Evolutionary conservation across 35 echinoderm and acorn worm genomes (phyloP).

Genomic region (Acanthaster planci): DNA sequence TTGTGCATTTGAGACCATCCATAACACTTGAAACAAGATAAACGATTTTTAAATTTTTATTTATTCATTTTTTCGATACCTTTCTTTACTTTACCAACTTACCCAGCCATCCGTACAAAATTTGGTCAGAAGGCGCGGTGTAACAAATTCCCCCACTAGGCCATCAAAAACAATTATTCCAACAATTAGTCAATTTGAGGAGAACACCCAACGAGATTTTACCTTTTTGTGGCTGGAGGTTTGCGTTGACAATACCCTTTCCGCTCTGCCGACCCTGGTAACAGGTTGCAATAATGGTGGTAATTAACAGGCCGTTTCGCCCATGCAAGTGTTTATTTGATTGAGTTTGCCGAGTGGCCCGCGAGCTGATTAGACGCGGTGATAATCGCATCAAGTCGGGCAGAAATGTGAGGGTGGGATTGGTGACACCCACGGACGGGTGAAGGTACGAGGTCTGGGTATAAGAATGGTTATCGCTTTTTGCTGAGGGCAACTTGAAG

Average conservation of each 20-base stretch:
- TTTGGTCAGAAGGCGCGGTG: too few species aligned
- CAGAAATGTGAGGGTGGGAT: background rate
- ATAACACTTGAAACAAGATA: too few species aligned
- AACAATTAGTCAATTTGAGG: conserved; percentile 17
- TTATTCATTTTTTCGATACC: too few species aligned
- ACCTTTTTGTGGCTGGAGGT: background rate
- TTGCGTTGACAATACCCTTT: conserved; percentile 8
- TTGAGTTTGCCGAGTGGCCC: conserved; percentile 12
- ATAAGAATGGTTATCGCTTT: too few species aligned
- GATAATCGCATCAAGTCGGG: conserved; percentile 9
- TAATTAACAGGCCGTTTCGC: background rate
- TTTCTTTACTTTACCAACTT: too few species aligned
- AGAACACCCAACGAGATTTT: conserved; percentile 2
- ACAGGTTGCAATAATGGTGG: conserved; percentile 9
- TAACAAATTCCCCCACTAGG: background rate
- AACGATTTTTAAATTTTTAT: too few species aligned
- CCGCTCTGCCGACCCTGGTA: background rate
- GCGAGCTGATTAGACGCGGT: conserved; percentile 11
- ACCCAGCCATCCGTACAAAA: too few species aligned
- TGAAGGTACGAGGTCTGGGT: too few species aligned
- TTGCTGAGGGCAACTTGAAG: too few species aligned
- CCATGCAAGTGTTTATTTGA: background rate
- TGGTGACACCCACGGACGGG: too few species aligned
- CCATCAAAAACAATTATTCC: conserved; percentile 16
- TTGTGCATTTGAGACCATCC: too few species aligned